These are phyloP conservation scores for Notolepis coatsorum DNA, from an alignment of 2,797 vertebrate genomes.

Conservation along the genomic window DNA sequence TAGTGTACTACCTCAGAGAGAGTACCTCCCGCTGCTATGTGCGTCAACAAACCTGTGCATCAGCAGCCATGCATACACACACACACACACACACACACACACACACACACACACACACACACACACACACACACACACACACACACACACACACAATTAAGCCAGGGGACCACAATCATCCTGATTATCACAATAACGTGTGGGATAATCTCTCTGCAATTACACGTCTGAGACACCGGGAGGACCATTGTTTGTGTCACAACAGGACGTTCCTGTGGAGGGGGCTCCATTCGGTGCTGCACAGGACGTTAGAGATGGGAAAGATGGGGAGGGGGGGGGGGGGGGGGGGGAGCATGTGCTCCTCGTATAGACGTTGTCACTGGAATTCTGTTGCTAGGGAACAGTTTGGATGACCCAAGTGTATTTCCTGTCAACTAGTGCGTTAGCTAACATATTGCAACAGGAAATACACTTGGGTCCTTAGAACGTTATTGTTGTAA, in stretches of 20 bases:
- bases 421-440: no score
- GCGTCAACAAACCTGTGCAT: background rate
- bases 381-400: no score
- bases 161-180: background rate
- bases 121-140: background rate
- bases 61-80: background rate
- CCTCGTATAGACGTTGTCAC: no score
- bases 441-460: no score
- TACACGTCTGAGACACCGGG: background rate
- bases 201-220: background rate
- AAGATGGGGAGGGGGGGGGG: background rate
- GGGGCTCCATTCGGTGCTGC: background rate
- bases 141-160: no score
- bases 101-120: constrained; percentile 1
- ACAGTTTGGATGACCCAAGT: no score
- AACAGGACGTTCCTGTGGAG: constrained; percentile 1
- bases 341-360: no score
- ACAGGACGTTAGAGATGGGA: background rate
- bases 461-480: no score
- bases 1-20: background rate
- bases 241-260: background rate
- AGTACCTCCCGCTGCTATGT: background rate
- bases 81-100: background rate
- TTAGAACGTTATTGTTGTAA: no score
- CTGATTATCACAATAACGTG: background rate